These are phyloP conservation scores for Leucozona laternaria DNA, from an alignment of 2,888 invertebrate genomes.

Conservation along the genomic window DNA sequence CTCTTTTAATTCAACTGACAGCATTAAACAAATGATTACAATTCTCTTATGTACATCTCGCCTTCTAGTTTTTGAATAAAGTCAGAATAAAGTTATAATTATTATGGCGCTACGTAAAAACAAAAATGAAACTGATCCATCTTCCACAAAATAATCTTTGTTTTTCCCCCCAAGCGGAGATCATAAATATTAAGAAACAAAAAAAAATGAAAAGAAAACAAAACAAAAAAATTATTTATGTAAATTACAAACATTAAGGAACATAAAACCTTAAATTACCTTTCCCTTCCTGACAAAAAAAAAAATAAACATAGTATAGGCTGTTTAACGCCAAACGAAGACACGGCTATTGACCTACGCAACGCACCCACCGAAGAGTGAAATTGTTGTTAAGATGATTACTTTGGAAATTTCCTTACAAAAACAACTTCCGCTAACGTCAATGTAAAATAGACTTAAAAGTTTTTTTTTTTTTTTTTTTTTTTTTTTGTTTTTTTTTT, in stretches of 20 bases:
- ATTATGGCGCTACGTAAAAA: background rate
- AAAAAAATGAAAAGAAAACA: background rate
- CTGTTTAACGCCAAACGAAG: conserved; percentile 2
- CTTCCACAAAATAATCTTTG: conserved; percentile 4
- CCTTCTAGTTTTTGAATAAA: conserved; percentile 3
- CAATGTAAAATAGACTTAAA: conserved; percentile 17
- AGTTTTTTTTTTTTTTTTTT: background rate
- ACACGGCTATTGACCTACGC: conserved; percentile 31
- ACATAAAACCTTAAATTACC: conserved; percentile 27
- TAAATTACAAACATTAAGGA: conserved; percentile 27
- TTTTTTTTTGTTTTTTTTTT: too few species aligned
- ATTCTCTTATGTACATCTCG: conserved; percentile 5
- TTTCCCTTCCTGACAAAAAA: background rate
- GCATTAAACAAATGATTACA: conserved; percentile 5
- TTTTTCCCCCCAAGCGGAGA: background rate
- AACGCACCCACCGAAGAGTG: conserved; percentile 30
- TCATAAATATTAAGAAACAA: conserved; percentile 1
- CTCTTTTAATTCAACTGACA: background rate
- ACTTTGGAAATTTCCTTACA: conserved; percentile 29
- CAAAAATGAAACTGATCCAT: conserved; percentile 8
- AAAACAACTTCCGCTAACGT: conserved; percentile 15
- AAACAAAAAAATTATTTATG: conserved; percentile 7
- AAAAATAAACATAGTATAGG: background rate
- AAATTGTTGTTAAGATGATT: conserved; percentile 41
- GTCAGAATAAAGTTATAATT: conserved; percentile 7